Evolutionary conservation across 2,888 invertebrate genomes (phyloP), one percentile per base, ranked within the genome.

Genomic region (Zygothrica quintamaculata): DNA sequence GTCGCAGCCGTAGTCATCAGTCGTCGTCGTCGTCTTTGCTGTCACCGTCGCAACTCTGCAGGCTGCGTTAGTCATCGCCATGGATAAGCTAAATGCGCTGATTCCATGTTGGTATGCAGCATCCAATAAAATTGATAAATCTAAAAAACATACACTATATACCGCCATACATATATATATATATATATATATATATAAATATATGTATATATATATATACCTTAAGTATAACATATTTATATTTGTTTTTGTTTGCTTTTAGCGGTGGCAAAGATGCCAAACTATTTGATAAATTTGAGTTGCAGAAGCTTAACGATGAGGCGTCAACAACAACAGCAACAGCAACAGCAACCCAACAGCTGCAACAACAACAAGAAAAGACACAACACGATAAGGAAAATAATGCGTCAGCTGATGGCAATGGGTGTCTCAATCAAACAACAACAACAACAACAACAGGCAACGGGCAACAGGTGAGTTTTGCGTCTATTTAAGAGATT

Each of bases 201-300:
- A 22, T 8, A n/a, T n/a, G n/a, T 13, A 11, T 22, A 7, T 65
- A 31, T 25, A 22, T 12, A 13, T 25, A 8, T 31, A 18, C 11
- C 11, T 34, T 9, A 16, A 7, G 8, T 12, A n/a, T 1, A 15
- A 25, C 15, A 36, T n/a, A 7, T n/a, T 7, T 11, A 26, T 18
- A 31, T 59, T 15, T 34, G 8, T 34, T 16, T 31, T 22, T 16
- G 7, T 22, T 39, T 36, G 7, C 46, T 55, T 82, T 40, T 47
- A 84, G 84, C 61, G 80, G 84, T 61, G 87, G 80, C 74, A 86
- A 86, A 68, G 88, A 82, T 71, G 84, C 86, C 50, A 81, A 74
- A 58, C 60, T 87, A 11, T 80, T 80, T 61, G 85, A 84, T 3
- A 84, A 71, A 57, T 42, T 47, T 12, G 87, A 87, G 66, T 11